Evolutionary conservation across 1,140 invertebrate genomes (phyloP), one percentile per base, ranked within the genome.

Genomic region (Cataglyphis hispanica): DNA sequence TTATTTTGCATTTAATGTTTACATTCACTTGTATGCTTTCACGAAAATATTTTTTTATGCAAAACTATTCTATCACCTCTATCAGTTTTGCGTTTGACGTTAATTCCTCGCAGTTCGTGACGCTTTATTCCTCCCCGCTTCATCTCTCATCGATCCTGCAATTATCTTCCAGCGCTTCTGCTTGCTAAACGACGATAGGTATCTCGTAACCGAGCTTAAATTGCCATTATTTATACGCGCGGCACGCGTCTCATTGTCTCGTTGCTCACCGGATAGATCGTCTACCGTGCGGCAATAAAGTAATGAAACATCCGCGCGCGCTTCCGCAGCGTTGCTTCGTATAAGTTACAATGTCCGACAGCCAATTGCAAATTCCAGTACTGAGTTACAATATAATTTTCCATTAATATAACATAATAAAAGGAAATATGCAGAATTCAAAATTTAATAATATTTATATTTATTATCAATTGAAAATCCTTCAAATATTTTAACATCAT

Each of bases 221-320:
- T 93, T 92, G 91, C 86, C 87, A 86, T 92, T 92, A 93, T 93
- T 93, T 93, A 93, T 93, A 93, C 89, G 88, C 92, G 86, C 89
- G 87, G 92, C 92, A 91, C 91, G 89, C 70, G 90, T 87, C 90
- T 91, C 90, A 93, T 93, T 93, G 92, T 93, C 91, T 91, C 89
- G 90, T 84, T 78, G 64, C 72, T 74, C 81, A 72, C 81, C 87
- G 80, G 86, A 85, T 86, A 90, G 86, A 83, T 87, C 64, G 75
- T 86, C 70, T 75, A 74, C 85, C 70, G 74, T 81, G 80, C 69
- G 31, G 84, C 85, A 91, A 88, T 89, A 90, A 90, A 91, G 88
- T 88, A 90, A 91, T 91, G 91, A 91, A 90, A 86, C 56, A 46
- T 74, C 46, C 53, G 43, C 25, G 16, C 25, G 25, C 43, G 1